Evolutionary conservation across 2,797 vertebrate species (phyloP).

Genomic region (Bufotes viridis): DNA sequence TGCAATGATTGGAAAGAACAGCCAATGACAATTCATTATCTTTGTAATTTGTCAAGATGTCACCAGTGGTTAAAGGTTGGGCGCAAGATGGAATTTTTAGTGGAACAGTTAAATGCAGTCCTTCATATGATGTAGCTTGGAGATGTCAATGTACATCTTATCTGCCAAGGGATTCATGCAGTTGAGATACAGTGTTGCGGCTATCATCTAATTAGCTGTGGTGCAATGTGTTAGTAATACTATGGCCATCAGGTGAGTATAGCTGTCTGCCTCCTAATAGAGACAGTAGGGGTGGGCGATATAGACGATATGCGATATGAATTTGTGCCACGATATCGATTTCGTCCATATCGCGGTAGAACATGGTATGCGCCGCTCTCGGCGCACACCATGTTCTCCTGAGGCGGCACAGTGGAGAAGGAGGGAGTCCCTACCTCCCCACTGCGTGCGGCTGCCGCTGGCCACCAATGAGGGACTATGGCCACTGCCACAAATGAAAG

Average conservation of each 20-base stretch:
- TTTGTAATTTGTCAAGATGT: conserved; percentile 26
- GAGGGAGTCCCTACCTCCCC: too few species aligned
- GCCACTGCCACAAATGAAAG: too few species aligned
- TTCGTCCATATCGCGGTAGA: too few species aligned
- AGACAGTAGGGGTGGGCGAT: too few species aligned
- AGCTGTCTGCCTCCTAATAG: background rate
- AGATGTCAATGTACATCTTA: background rate
- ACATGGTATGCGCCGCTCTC: too few species aligned
- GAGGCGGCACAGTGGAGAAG: too few species aligned
- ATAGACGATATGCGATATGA: too few species aligned
- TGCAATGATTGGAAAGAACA: conserved; percentile 26
- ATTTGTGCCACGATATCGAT: too few species aligned
- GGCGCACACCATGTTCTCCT: too few species aligned
- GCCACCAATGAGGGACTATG: too few species aligned
- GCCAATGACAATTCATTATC: conserved; percentile 23
- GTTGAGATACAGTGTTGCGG: background rate
- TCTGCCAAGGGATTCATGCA: background rate
- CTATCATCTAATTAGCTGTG: background rate
- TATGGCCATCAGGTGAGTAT: background rate
- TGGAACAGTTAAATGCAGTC: background rate
- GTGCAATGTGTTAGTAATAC: background rate
- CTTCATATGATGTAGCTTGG: background rate
- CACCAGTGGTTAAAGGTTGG: conserved; percentile 3
- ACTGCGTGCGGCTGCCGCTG: too few species aligned
- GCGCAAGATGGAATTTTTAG: background rate